Evolutionary conservation across 2,888 invertebrate species (phyloP).

Genomic region (Eristalinus sepulchralis): DNA sequence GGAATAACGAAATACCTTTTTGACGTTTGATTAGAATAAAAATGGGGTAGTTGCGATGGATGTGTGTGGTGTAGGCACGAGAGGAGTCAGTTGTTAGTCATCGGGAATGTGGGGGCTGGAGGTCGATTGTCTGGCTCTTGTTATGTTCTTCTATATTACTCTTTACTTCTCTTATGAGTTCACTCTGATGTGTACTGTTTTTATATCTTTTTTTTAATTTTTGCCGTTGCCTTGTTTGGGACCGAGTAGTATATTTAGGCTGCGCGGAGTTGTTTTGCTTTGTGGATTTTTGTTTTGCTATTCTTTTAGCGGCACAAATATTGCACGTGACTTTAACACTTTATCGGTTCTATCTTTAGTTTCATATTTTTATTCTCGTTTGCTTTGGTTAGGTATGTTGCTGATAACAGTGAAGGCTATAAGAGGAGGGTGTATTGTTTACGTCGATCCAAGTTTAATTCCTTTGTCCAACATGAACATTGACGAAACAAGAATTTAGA

Average conservation of each 20-base stretch:
- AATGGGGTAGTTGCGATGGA: constrained; percentile 42
- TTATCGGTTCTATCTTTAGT: constrained; percentile 47
- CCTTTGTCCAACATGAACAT: no score
- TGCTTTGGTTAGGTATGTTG: constrained; percentile 55
- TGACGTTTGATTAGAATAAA: constrained; percentile 70
- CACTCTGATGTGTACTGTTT: constrained; percentile 54
- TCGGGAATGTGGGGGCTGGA: constrained; percentile 66
- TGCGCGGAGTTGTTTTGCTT: constrained; percentile 26
- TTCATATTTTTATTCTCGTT: constrained; percentile 22
- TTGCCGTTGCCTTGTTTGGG: constrained; percentile 4
- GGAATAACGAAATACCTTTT: constrained; percentile 57
- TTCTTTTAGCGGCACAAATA: constrained; percentile 46
- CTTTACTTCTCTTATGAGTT: constrained; percentile 63
- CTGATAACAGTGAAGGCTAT: background rate
- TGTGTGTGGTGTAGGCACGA: constrained; percentile 8
- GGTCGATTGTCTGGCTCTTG: constrained; percentile 70
- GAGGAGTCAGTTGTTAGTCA: constrained; percentile 16
- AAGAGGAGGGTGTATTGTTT: constrained; percentile 40
- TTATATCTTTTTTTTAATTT: constrained; percentile 45
- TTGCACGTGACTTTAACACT: constrained; percentile 68
- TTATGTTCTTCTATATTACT: constrained; percentile 59
- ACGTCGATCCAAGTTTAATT: no score
- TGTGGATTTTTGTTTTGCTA: constrained; percentile 17
- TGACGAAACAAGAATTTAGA: no score
- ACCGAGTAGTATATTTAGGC: constrained; percentile 50